Conservation (phyloP, 2,113 vertebrate species). For the Amblyopsis rosae region DNA sequence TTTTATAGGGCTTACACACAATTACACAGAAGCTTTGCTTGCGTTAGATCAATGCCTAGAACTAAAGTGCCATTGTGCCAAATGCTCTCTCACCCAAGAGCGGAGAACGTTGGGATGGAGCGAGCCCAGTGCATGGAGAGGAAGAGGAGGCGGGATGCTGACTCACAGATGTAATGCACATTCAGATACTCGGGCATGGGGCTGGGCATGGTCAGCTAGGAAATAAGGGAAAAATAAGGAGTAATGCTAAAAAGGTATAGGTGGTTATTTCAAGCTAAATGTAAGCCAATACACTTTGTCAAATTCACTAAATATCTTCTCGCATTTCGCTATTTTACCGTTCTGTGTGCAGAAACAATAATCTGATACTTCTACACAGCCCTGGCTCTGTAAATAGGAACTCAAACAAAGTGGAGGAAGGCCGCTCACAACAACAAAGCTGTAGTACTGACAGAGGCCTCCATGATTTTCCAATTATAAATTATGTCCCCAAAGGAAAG, state of each 20-base stretch:
- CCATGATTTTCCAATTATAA: too few relatives aligned
- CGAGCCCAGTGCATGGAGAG: slow-evolving; percentile 99
- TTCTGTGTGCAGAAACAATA: too few relatives aligned
- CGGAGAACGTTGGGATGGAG: slow-evolving; percentile 96
- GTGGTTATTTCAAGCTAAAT: too few relatives aligned
- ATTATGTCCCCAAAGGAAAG: too few relatives aligned
- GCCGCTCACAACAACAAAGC: too few relatives aligned
- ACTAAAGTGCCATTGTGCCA: not conserved
- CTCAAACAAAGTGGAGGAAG: too few relatives aligned
- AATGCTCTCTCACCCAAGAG: slow-evolving; percentile 86
- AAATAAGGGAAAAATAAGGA: slow-evolving; percentile 24
- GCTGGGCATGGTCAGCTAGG: slow-evolving; percentile 95
- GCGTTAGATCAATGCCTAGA: not conserved
- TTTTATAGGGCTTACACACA: not conserved
- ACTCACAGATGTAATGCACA: slow-evolving; percentile 99
- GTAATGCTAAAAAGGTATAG: not conserved
- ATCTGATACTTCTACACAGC: too few relatives aligned
- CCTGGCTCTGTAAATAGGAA: too few relatives aligned
- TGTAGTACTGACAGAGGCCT: too few relatives aligned
- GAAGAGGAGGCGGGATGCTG: slow-evolving; percentile 95
- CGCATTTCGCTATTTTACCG: too few relatives aligned
- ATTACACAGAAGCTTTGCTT: not conserved
- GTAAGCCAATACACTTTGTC: too few relatives aligned
- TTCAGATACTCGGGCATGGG: slow-evolving; percentile 98
- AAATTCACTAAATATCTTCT: too few relatives aligned